Evolutionary conservation across 2,797 vertebrate genomes (phyloP), one percentile per base, ranked within the genome.

Genomic region (Argentina silus): DNA sequence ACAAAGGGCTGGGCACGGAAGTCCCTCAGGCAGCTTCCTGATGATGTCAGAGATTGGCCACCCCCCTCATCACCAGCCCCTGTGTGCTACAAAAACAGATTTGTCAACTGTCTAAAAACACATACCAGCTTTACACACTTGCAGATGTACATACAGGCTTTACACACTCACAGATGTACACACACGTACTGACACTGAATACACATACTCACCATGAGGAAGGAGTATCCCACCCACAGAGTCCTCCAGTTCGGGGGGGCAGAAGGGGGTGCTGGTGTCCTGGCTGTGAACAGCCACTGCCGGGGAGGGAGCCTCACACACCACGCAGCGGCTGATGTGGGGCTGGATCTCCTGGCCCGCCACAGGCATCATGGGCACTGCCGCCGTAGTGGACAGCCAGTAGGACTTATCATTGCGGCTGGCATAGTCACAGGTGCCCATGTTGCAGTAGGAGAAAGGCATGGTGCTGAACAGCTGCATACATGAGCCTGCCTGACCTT

Each of bases 131-230:
- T n/a, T n/a, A n/a, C n/a, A n/a, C n/a, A n/a, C n/a, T n/a, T n/a
- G n/a, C n/a, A n/a, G n/a, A n/a, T n/a, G n/a, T n/a, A n/a, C n/a
- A n/a, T n/a, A n/a, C n/a, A n/a, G n/a, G n/a, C n/a, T n/a, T n/a
- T n/a, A n/a, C n/a, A n/a, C n/a, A n/a, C n/a, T n/a, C n/a, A n/a
- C n/a, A n/a, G n/a, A n/a, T n/a, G n/a, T n/a, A n/a, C n/a, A n/a
- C n/a, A n/a, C n/a, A n/a, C n/a, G n/a, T n/a, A n/a, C n/a, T n/a
- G n/a, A n/a, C n/a, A n/a, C n/a, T n/a, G n/a, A n/a, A n/a, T n/a
- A n/a, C n/a, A n/a, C n/a, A n/a, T n/a, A 15, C 93, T 93, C 82
- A 98, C 97, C 97, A 97, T 97, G 71, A 98, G 77, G 81, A 98
- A 98, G 0, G 97, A 99, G 80, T 95, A 97, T 42, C 97, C 97